Base-by-base conservation (phyloP, 2,797 vertebrate genomes). In the Characodon lateralis region DNA sequence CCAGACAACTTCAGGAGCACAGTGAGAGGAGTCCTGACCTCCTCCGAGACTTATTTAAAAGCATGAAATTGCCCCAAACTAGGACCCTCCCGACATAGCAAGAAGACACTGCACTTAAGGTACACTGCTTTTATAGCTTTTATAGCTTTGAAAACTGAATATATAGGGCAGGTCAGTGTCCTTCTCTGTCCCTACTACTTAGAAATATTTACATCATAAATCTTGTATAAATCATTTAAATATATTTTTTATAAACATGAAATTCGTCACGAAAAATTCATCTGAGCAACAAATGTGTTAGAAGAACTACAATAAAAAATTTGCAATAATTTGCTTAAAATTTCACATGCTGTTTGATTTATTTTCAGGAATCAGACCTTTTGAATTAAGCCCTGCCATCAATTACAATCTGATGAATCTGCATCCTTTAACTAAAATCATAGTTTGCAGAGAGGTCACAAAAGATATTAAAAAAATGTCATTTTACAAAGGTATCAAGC, bases 71-170 rank as follows among this genome's bases (percentile, higher is more conserved):
- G 73, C 78, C 86, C 79, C 66, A 39, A 41, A 83, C 78, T 59
- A 50, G 6, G 28, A 28, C 69, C 82, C 85, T 70, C 78, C 73
- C 0, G 46, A 80, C 82, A 84, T 5, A 0, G 13, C 7, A 3
- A 76, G 73, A 78, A 73, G 41, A 76, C 41, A n/a, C 46, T 70
- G 81, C 87, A 90, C 83, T 90, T 87, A 88, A 85, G 83, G 86
- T 80, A 66, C 59, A 41, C 78, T 74, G 84, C 61, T 31, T 31
- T 31, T 31, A 2, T 53, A 71, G 61, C 31, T 61, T 76, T 76
- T 74, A 85, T 61, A 79, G 43, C 84, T 88, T 83, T 24, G 79
- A 43, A 80, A 71, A 56, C 70, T 35, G 28, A 8, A 24, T 61
- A 66, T 76, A 83, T 55, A 35, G 28, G n/a, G 2, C 71, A 80